phyloP scores from a whole-genome alignment of 2,113 vertebrate genomes.

The Pseudopodoces humilis region DNA sequence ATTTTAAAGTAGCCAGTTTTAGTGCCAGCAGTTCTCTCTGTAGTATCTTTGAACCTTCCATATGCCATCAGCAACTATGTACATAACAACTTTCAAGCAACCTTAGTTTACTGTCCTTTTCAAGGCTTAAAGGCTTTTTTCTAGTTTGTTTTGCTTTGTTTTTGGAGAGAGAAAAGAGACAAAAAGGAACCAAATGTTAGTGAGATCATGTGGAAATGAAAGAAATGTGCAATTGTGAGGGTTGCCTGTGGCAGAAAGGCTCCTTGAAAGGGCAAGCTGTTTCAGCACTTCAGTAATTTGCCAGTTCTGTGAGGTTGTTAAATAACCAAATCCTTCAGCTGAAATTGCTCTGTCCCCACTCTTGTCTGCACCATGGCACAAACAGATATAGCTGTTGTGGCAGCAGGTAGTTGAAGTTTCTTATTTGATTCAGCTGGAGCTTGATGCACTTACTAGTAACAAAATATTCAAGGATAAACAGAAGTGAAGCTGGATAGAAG shows the following conservation, averaged over 20 bases:
- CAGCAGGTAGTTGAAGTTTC: not conserved
- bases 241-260: not conserved
- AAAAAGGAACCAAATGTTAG: not conserved
- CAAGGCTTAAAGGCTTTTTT: not conserved
- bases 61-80: not conserved
- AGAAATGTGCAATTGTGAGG: not conserved
- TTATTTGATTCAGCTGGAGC: not conserved
- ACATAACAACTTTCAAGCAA: not conserved
- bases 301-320: not conserved
- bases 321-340: not conserved
- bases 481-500: not conserved
- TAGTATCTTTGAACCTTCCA: not conserved
- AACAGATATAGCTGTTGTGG: not conserved
- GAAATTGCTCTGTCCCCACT: not conserved
- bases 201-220: not conserved
- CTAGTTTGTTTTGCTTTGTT: not conserved
- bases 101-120: not conserved
- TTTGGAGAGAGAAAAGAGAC: not conserved
- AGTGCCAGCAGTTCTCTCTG: not conserved
- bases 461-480: not conserved
- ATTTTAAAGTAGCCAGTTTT: not conserved
- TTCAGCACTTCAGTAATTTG: not conserved
- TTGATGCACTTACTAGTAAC: not conserved
- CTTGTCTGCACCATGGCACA: not conserved
- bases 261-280: not conserved